These are phyloP conservation scores for Schizopygopsis malacanthus DNA, from an alignment of 2,797 vertebrate genomes.

Conservation along the genomic window DNA sequence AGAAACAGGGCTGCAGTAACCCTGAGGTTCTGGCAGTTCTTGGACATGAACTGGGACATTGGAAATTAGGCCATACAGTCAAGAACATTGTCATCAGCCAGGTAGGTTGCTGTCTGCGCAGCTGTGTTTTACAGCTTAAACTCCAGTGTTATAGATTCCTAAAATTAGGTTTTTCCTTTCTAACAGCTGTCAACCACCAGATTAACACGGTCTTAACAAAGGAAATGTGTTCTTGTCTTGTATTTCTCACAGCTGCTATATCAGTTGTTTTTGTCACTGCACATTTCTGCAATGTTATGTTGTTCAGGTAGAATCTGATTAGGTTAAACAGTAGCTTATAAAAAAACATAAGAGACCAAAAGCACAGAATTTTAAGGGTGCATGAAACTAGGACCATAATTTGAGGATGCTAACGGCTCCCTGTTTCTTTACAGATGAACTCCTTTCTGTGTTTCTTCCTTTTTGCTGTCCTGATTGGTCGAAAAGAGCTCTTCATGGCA, in stretches of 20 bases:
- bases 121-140: background rate
- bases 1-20: slow-evolving; percentile 98
- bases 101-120: slow-evolving; percentile 69
- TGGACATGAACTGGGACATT: slow-evolving; percentile 97
- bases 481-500: slow-evolving; percentile 92
- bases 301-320: background rate
- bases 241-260: background rate
- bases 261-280: background rate
- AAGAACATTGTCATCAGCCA: slow-evolving; percentile 99
- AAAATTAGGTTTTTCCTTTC: background rate
- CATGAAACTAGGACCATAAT: background rate
- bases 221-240: background rate
- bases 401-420: background rate
- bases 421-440: slow-evolving; percentile 85
- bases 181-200: background rate
- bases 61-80: slow-evolving; percentile 97
- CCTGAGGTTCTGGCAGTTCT: slow-evolving; percentile 95
- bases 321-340: background rate
- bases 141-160: background rate
- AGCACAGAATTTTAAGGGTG: background rate
- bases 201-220: background rate
- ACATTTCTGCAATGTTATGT: background rate
- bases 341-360: background rate
- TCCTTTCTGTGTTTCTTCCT: slow-evolving; percentile 98
- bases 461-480: slow-evolving; percentile 94